phyloP scores from a whole-genome alignment of 1,140 invertebrate species.

The Steinernema feltiae region DNA sequence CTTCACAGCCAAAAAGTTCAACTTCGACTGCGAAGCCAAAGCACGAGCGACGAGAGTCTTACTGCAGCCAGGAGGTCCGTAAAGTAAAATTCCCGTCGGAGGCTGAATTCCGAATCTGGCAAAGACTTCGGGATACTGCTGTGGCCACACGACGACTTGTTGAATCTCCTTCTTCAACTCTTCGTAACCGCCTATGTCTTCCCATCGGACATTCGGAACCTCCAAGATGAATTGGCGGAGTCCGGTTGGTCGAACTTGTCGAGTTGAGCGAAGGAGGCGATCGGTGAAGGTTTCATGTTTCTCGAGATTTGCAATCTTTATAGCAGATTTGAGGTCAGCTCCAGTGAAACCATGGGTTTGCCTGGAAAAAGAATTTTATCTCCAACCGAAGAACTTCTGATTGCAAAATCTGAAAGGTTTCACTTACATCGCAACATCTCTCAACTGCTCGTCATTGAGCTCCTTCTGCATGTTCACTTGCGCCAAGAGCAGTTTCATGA shows the following conservation, averaged over 20 bases:
- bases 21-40: constrained; percentile 64
- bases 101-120: constrained; percentile 63
- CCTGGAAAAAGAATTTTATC: constrained; percentile 25
- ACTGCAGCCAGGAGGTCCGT: constrained; percentile 72
- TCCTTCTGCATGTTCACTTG: constrained; percentile 12
- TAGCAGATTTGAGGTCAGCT: constrained; percentile 33
- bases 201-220: constrained; percentile 66
- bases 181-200: constrained; percentile 83
- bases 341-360: constrained; percentile 47
- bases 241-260: constrained; percentile 38
- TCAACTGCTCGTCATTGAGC: constrained; percentile 9
- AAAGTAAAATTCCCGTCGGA: constrained; percentile 67
- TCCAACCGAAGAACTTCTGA: too few species aligned
- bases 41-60: constrained; percentile 70
- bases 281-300: neutral
- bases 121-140: constrained; percentile 70
- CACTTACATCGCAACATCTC: neutral
- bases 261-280: constrained; percentile 17
- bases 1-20: constrained; percentile 59
- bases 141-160: constrained; percentile 80
- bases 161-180: constrained; percentile 77
- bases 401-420: too few species aligned
- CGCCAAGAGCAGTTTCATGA: constrained; percentile 26
- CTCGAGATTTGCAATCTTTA: neutral
- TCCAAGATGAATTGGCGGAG: constrained; percentile 46